These are phyloP conservation scores for Himalopsyche phryganea DNA, from an alignment of 1,140 invertebrate genomes.

Conservation along the genomic window DNA sequence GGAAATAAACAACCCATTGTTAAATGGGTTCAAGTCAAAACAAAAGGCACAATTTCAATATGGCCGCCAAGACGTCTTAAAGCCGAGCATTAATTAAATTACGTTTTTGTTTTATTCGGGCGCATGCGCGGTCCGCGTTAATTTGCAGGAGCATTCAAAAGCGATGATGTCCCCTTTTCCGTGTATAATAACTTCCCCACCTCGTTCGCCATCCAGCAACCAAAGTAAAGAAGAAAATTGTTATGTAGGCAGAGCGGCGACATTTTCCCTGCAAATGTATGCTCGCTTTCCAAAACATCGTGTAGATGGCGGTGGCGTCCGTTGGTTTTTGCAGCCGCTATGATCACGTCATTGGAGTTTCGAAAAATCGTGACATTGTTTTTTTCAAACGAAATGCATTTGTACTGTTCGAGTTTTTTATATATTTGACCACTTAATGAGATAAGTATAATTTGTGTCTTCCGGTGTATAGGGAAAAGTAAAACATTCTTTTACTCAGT, in stretches of 20 bases:
- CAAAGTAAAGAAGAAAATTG: not conserved
- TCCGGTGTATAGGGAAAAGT: too few species aligned
- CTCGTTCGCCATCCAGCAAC: not conserved
- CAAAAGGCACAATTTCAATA: not conserved
- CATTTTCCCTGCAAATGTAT: conserved; percentile 2
- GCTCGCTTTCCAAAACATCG: conserved; percentile 11
- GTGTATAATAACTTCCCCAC: not conserved
- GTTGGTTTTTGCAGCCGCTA: conserved; percentile 14
- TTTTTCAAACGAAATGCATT: too few species aligned
- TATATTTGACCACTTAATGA: too few species aligned
- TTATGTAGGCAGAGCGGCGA: not conserved
- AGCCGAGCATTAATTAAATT: not conserved
- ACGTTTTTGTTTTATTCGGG: conserved; percentile 2
- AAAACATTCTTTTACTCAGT: too few species aligned
- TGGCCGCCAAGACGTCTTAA: too few species aligned
- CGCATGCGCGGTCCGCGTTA: conserved; percentile 1
- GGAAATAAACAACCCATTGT: too few species aligned
- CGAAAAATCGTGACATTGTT: too few species aligned
- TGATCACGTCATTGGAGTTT: not conserved
- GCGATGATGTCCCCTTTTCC: too few species aligned
- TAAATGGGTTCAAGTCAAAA: too few species aligned
- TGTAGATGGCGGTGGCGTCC: conserved; percentile 13
- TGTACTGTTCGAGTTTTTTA: too few species aligned
- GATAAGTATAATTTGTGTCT: too few species aligned
- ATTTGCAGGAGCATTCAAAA: not conserved